phyloP scores from a whole-genome alignment of 64 coral and sea anemone species.

The Dendronephthya gigantea region DNA sequence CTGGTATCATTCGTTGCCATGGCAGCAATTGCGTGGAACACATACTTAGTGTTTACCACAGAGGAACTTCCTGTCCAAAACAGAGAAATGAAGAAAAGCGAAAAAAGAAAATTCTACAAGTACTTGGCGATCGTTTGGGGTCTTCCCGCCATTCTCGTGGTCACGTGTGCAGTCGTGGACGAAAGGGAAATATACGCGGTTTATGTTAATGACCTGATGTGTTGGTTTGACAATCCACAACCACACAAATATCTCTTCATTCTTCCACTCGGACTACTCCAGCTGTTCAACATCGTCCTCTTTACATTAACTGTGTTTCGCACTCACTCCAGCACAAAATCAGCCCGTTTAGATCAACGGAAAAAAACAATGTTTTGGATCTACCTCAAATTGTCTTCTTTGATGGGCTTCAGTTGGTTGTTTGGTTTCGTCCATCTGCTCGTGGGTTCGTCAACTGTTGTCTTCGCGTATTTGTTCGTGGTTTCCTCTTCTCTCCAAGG shows the following conservation, averaged over 20 bases:
- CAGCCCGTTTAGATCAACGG: not conserved
- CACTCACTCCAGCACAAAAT: not conserved
- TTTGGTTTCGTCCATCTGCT: not conserved
- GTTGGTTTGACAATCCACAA: not conserved
- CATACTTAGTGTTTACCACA: not conserved
- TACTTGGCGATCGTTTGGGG: not conserved
- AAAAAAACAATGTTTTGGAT: not conserved
- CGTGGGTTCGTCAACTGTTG: not conserved
- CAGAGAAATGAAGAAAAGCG: not conserved
- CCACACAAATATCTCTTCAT: not conserved
- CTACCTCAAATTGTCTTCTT: not conserved
- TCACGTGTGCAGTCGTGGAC: not conserved
- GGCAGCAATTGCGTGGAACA: conserved; percentile 30
- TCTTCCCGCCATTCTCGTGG: not conserved
- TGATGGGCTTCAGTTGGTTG: conserved; percentile 13
- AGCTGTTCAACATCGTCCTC: not conserved
- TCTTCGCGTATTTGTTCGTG: not conserved
- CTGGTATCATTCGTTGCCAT: conserved; percentile 39
- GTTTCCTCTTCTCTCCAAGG: not conserved
- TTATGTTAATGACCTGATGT: not conserved
- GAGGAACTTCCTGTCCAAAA: not conserved
- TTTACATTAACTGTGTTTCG: not conserved
- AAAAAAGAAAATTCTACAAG: not conserved
- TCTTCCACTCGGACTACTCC: not conserved
- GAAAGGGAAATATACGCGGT: not conserved